Percentiles rank a stretch among this genome's conserved stretches.
phyloP scores from a whole-genome alignment of 2,888 invertebrate species.

The Diadegma fenestrale region DNA sequence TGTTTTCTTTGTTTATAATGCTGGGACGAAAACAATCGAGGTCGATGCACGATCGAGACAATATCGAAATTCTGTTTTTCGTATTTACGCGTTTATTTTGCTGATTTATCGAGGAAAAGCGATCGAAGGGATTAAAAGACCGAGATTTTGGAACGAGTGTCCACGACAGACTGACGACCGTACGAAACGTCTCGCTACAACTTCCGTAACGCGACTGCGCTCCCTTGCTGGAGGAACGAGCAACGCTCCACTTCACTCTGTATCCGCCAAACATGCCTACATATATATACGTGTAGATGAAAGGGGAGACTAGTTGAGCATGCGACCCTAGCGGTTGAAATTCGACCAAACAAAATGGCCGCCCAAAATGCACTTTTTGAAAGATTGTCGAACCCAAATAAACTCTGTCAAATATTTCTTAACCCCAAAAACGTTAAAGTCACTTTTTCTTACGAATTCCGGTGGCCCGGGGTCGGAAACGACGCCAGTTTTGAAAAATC shows the following conservation, averaged over 20 bases:
- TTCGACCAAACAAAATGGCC: constrained; percentile 27
- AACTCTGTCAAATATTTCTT: too few relatives aligned
- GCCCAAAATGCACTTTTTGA: constrained; percentile 25
- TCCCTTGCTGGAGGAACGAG: constrained; percentile 65
- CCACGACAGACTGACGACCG: constrained; percentile 66
- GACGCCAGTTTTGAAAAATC: too few relatives aligned
- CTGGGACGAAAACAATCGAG: constrained; percentile 19
- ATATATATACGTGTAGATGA: constrained; percentile 12
- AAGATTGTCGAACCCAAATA: background rate
- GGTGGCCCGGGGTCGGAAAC: too few relatives aligned
- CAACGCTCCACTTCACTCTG: constrained; percentile 22
- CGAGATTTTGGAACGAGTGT: constrained; percentile 48
- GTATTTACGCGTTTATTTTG: constrained; percentile 15
- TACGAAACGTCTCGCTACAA: constrained; percentile 69
- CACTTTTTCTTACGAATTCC: too few relatives aligned
- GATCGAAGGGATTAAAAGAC: background rate
- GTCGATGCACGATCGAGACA: constrained; percentile 60
- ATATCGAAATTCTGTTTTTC: background rate
- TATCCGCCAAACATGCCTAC: constrained; percentile 4
- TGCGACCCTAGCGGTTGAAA: constrained; percentile 8
- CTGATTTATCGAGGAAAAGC: background rate
- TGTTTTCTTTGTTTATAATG: constrained; percentile 49
- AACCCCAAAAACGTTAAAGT: too few relatives aligned
- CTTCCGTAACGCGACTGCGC: constrained; percentile 77
- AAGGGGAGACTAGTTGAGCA: constrained; percentile 9